Base-by-base conservation (phyloP, 2,797 vertebrate species). In the Merluccius polli region DNA sequence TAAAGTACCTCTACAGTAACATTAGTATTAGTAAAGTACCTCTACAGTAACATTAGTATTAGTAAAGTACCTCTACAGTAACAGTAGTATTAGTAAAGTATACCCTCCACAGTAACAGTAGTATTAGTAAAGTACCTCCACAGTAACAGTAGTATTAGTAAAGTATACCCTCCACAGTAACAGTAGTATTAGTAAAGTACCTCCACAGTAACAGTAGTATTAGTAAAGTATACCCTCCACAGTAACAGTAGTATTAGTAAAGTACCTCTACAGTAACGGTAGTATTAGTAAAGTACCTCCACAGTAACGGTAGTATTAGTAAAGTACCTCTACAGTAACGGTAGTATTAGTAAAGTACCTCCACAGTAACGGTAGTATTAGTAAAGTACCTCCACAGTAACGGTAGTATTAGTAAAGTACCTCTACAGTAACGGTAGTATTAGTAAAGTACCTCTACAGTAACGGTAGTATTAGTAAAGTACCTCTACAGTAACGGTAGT, bases 331-430 rank as follows among this genome's bases (percentile, higher is more conserved):
- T 73, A 99, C 97, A 11, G 94, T 95, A 59, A 98, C 97, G 9
- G 94, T 93, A 74, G 95, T 97, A n/a, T n/a, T n/a, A n/a, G 90
- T 96, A 98, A 15, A 98, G n/a, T n/a, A n/a, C n/a, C 84, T 11
- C 95, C 95, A 29, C 98, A 97, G 82, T 96, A 96, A 98, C 97
- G 9, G 94, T 93, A 74, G 95, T 97, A n/a, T n/a, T n/a, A n/a
- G 90, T 96, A 98, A 15, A 98, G n/a, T n/a, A n/a, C n/a, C 84
- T 11, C 95, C 95, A 29, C 98, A 97, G 82, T 96, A 96, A 0
- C 98, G 98, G 85, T 96, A 96, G 65, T n/a, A n/a, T 59, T 59
- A n/a, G 21, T 59, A 24, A 24, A 59, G 48, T n/a, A 48, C 48
- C 48, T 59, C 6, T 10, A 59, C 48, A 24, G 48, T 59, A n/a